Evolutionary conservation across 2,888 invertebrate genomes (phyloP).

Genomic region (Synanthedon formicaeformis): DNA sequence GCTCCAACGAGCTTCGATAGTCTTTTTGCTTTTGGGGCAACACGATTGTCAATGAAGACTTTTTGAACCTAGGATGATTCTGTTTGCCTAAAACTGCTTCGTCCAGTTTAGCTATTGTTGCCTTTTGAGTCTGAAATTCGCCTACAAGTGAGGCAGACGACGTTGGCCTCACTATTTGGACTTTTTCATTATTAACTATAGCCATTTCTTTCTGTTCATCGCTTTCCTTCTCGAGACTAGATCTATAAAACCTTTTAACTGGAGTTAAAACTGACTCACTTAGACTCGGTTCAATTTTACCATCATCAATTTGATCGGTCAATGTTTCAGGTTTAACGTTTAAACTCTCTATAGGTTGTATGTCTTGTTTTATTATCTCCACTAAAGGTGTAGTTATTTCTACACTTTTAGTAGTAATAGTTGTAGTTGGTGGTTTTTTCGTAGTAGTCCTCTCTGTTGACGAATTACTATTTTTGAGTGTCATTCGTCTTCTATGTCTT

Average conservation of each 20-base stretch:
- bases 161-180: constrained; percentile 52
- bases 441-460: constrained; percentile 14
- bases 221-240: constrained; percentile 40
- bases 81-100: constrained; percentile 45
- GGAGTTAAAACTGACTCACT: constrained; percentile 24
- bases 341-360: constrained; percentile 29
- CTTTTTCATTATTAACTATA: constrained; percentile 46
- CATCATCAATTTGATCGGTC: constrained; percentile 39
- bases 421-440: constrained; percentile 13
- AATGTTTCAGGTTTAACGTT: constrained; percentile 33
- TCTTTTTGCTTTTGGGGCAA: constrained; percentile 21
- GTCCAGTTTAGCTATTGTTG: constrained; percentile 46
- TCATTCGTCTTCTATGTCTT: constrained; percentile 47
- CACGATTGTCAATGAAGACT: constrained; percentile 21
- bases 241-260: constrained; percentile 48
- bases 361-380: constrained; percentile 43
- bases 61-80: constrained; percentile 26
- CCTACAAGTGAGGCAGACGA: constrained; percentile 37
- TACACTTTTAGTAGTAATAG: constrained; percentile 12
- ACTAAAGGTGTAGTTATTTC: constrained; percentile 21
- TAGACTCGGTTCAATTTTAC: constrained; percentile 26
- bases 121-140: constrained; percentile 35
- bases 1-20: constrained; percentile 13
- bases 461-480: constrained; percentile 28
- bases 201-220: constrained; percentile 33